Percentiles rank a stretch among this genome's conserved stretches.
phyloP scores from a whole-genome alignment of 2,797 vertebrate genomes.

The Anomalospiza imberbis region DNA sequence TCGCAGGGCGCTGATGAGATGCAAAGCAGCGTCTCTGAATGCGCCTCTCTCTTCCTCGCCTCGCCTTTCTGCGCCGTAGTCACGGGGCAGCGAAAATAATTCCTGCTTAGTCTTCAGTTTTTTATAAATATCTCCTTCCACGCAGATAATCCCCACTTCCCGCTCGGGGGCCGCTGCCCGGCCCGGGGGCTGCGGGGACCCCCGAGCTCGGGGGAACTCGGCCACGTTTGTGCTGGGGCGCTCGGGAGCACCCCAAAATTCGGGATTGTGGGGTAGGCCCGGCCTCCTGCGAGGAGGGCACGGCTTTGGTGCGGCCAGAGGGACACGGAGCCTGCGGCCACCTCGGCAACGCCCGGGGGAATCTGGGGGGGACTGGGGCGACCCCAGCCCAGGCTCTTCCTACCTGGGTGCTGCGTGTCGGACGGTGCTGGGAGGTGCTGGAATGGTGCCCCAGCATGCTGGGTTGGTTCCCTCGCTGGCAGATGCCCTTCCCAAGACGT shows the following conservation, averaged over 20 bases:
- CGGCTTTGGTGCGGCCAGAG: fast-evolving
- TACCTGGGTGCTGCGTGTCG: fast-evolving
- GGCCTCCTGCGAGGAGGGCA: neutral
- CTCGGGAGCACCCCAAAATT: fast-evolving
- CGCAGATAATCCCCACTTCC: neutral
- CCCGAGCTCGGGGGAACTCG: fast-evolving
- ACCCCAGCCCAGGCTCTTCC: fast-evolving
- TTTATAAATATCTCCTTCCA: neutral
- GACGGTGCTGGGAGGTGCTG: neutral
- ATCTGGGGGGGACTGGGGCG: neutral
- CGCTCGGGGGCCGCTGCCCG: neutral
- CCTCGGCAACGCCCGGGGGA: fast-evolving
- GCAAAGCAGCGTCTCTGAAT: neutral
- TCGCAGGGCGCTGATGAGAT: conserved; percentile 1
- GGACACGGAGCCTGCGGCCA: fast-evolving
- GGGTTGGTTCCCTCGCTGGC: too few species aligned
- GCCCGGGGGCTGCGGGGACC: neutral
- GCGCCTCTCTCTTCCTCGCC: neutral
- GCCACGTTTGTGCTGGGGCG: fast-evolving
- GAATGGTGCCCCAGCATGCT: fast-evolving
- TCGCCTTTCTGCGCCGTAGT: neutral
- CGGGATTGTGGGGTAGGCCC: fast-evolving
- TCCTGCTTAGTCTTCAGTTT: conserved; percentile 7
- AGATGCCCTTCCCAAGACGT: fast-evolving
- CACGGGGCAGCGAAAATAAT: neutral